These are phyloP conservation scores for Oxystoma pomonae DNA, from an alignment of 2,888 invertebrate genomes.

Conservation along the genomic window DNA sequence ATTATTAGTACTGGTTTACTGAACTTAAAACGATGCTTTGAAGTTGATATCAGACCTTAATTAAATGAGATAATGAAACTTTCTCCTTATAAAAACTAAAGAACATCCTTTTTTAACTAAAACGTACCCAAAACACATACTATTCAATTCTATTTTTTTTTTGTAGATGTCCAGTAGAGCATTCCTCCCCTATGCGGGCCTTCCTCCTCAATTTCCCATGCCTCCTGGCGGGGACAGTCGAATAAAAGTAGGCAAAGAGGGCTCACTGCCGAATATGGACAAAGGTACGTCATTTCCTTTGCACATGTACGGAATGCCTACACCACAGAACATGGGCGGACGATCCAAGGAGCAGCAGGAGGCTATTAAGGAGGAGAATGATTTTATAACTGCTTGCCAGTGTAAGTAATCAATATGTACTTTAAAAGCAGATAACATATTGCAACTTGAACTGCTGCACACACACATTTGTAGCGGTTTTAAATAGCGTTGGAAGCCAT, in stretches of 20 bases:
- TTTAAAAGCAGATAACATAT: too few relatives aligned
- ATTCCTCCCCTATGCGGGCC: conserved; percentile 59
- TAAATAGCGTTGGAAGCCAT: too few relatives aligned
- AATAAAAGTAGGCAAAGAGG: conserved; percentile 41
- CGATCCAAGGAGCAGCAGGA: conserved; percentile 38
- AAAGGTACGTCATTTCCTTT: conserved; percentile 42
- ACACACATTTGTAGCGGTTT: too few relatives aligned
- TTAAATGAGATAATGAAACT: too few relatives aligned
- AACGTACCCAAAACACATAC: background rate
- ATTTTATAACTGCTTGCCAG: conserved; percentile 59
- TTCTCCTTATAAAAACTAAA: too few relatives aligned
- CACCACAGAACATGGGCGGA: conserved; percentile 39
- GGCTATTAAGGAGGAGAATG: conserved; percentile 55
- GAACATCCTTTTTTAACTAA: too few relatives aligned
- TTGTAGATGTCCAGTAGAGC: conserved; percentile 50
- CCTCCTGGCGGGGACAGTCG: conserved; percentile 40
- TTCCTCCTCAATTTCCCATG: conserved; percentile 55
- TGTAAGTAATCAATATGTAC: conserved; percentile 47
- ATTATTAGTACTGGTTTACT: too few relatives aligned
- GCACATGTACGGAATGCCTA: conserved; percentile 47
- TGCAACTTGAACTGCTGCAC: too few relatives aligned
- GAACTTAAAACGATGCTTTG: too few relatives aligned
- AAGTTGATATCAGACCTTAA: too few relatives aligned
- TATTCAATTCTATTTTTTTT: too few relatives aligned
- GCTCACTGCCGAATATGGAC: conserved; percentile 36